These are phyloP conservation scores for Steinernema feltiae DNA, from an alignment of 1,140 invertebrate genomes.

Conservation along the genomic window DNA sequence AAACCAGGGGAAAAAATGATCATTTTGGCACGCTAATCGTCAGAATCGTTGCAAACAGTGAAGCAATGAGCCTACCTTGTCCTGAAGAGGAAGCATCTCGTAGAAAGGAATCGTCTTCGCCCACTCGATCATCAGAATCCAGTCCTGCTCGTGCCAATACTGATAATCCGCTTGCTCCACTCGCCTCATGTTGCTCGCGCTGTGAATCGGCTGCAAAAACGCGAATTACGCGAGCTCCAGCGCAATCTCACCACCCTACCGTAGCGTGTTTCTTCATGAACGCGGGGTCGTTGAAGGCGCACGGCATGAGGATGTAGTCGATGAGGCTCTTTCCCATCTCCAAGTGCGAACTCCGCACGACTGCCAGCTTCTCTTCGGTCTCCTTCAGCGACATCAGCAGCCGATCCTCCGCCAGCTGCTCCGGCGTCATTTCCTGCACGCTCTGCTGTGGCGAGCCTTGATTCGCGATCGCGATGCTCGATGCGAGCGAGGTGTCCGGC, in stretches of 20 bases:
- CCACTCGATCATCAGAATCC: conserved; percentile 57
- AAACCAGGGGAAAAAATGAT: no score
- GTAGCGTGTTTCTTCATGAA: conserved; percentile 25
- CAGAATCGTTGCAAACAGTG: no score
- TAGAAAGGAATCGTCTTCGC: conserved; percentile 54
- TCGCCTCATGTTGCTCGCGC: conserved; percentile 7
- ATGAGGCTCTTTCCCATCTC: conserved; percentile 21
- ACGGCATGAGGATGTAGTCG: conserved; percentile 13
- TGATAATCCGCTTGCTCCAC: conserved; percentile 39
- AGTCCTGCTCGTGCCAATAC: conserved; percentile 56
- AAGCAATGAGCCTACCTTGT: no score
- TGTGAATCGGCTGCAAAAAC: conserved; percentile 17
- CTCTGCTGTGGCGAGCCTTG: conserved; percentile 4
- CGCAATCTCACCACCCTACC: neutral
- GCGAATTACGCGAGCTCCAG: neutral
- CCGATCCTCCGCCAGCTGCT: neutral
- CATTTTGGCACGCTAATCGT: no score
- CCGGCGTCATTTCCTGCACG: conserved; percentile 5
- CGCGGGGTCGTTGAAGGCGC: conserved; percentile 14
- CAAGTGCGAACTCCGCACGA: conserved; percentile 14
- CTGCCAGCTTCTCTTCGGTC: conserved; percentile 11
- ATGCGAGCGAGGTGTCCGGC: neutral
- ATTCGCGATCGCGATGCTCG: conserved; percentile 13
- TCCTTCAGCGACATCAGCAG: conserved; percentile 13
- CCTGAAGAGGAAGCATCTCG: conserved; percentile 38